Evolutionary conservation across 2,113 vertebrate genomes (phyloP), one percentile per base, ranked within the genome.

Genomic region (Varanus komodoensis): DNA sequence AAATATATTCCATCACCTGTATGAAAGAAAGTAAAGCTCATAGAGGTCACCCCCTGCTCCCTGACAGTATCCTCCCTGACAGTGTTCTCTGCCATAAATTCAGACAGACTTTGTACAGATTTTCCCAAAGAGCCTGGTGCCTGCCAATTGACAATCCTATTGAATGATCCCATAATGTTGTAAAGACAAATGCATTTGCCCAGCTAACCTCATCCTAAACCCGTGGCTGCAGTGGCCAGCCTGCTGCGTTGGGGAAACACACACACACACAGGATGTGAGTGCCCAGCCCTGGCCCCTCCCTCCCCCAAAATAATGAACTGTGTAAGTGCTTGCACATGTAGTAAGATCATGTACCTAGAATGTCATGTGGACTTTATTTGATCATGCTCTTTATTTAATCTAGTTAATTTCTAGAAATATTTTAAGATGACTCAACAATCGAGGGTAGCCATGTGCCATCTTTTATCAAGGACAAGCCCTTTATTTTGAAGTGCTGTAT

Each of bases 301-400:
- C 38, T 44, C 38, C 38, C 38, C 38, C 38, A 44, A 3, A 44
- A 44, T 84, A 84, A 89, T 89, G 82, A 84, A 89, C 32, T 89
- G 73, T 84, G 80, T 3, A n/a, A 89, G 71, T 84, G 23, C 82
- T 89, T 78, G 50, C 67, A 89, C 27, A 48, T 78, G n/a, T 84
- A 84, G 84, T 34, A 61, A 84, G 57, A 84, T 83, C 34, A 77
- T 78, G 69, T 77, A 57, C 44, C 82, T 68, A 75, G 32, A 48
- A 84, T 52, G 19, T 64, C 86, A 69, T 44, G 21, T 84, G 73
- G 86, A 38, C 85, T 78, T 78, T 78, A 78, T 78, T 48, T 52
- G 32, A 84, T 77, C 82, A 78, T 77, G 11, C 50, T 84, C 68
- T 89, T 78, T 78, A 89, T 75, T 84, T 89, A 54, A 77, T 21